A percentile compares a stretch with the other conserved stretches of the same genome.
Conservation (phyloP, 2,888 invertebrate species). For the Meghimatium bilineatum region DNA sequence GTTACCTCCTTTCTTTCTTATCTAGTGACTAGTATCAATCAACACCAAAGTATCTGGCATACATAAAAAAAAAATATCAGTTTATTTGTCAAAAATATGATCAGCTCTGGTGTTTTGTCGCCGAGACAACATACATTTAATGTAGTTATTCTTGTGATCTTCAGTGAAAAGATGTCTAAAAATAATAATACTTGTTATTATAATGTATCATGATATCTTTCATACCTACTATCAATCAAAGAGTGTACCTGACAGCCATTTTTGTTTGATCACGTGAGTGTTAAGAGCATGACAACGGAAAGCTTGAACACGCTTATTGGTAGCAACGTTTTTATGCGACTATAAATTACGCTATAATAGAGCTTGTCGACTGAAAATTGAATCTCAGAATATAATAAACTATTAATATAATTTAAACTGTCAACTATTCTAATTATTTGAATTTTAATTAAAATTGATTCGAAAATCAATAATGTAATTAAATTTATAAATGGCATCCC, state of each 20-base stretch:
- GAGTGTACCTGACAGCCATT: constrained; percentile 53
- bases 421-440: background rate
- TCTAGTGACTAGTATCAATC: too few species aligned
- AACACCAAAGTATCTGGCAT: too few species aligned
- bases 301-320: background rate
- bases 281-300: constrained; percentile 33
- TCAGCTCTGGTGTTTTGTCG: too few species aligned
- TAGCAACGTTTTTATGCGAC: background rate
- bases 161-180: too few species aligned
- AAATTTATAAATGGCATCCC: background rate
- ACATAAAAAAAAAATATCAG: too few species aligned
- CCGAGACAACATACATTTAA: too few species aligned
- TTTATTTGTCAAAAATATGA: too few species aligned
- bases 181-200: background rate
- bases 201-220: background rate
- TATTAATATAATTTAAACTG: background rate
- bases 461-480: background rate
- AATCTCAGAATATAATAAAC: background rate
- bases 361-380: background rate
- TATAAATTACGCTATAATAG: background rate
- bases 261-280: constrained; percentile 63
- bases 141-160: too few species aligned
- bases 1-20: too few species aligned
- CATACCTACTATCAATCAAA: constrained; percentile 3
- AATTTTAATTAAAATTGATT: background rate